phyloP scores from a whole-genome alignment of 1,140 invertebrate species.

The Drosophila malerkotliana region DNA sequence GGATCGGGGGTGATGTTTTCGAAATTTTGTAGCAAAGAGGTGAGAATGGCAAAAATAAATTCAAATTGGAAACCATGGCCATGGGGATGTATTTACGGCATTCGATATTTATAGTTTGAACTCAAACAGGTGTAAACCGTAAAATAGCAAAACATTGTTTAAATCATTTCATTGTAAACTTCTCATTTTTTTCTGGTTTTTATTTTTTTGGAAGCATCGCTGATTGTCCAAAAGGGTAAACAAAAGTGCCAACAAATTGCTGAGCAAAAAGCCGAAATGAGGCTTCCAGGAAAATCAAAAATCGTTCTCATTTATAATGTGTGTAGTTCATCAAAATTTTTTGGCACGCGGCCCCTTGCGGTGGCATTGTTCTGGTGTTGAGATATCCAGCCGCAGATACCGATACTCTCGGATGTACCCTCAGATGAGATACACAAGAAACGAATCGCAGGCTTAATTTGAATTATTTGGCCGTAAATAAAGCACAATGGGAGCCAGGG shows the following conservation, averaged over 20 bases:
- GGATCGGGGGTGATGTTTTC: constrained; percentile 1
- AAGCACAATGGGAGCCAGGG: constrained; percentile 64
- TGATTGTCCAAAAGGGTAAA: constrained; percentile 22
- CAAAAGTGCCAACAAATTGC: constrained; percentile 52
- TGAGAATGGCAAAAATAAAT: constrained; percentile 47
- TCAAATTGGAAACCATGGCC: constrained; percentile 62
- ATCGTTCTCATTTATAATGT: constrained; percentile 34
- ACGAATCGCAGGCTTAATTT: constrained; percentile 67
- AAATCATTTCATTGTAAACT: constrained; percentile 81
- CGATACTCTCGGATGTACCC: constrained; percentile 27
- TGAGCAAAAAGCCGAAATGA: constrained; percentile 11
- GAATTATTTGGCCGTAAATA: constrained; percentile 82
- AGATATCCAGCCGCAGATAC: constrained; percentile 53
- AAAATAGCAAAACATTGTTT: constrained; percentile 79
- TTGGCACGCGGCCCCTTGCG: constrained; percentile 70
- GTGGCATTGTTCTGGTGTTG: constrained; percentile 55
- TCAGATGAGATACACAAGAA: constrained; percentile 35
- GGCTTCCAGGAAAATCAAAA: constrained; percentile 22
- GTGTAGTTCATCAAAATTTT: constrained; percentile 75
- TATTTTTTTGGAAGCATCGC: background rate
- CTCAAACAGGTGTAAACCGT: constrained; percentile 80
- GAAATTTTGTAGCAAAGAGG: background rate
- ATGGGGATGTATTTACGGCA: constrained; percentile 69
- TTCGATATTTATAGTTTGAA: constrained; percentile 76
- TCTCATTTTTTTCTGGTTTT: background rate